These are phyloP conservation scores for Regulus satrapa DNA, from an alignment of 2,113 vertebrate species.

Conservation along the genomic window DNA sequence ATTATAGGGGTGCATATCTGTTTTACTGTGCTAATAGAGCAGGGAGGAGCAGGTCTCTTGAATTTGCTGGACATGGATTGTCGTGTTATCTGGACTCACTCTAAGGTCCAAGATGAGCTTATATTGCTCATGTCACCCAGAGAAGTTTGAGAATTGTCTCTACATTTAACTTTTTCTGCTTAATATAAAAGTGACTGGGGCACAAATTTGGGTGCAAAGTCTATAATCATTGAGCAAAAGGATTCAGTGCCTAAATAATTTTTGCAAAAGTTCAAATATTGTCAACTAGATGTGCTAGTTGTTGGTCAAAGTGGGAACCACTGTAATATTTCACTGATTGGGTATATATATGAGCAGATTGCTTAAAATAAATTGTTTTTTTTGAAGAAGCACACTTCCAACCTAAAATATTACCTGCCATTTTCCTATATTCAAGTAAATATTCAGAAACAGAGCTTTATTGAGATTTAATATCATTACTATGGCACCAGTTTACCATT, in stretches of 20 bases:
- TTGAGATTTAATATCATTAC: not conserved
- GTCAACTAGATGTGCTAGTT: not conserved
- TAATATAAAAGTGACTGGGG: not conserved
- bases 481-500: not conserved
- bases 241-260: not conserved
- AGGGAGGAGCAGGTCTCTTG: not conserved
- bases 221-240: not conserved
- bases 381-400: not conserved
- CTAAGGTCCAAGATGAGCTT: not conserved
- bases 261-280: not conserved
- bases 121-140: not conserved
- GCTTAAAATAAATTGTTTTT: not conserved
- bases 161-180: not conserved
- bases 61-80: not conserved
- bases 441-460: not conserved
- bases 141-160: not conserved
- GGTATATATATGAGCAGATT: not conserved
- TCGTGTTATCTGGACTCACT: not conserved
- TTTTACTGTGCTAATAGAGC: not conserved
- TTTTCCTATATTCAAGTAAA: not conserved
- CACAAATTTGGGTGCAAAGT: not conserved
- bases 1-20: not conserved
- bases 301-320: not conserved
- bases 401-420: not conserved
- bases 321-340: not conserved